Evolutionary conservation across 2,888 invertebrate species (phyloP).

Genomic region (Lottia gigantea): DNA sequence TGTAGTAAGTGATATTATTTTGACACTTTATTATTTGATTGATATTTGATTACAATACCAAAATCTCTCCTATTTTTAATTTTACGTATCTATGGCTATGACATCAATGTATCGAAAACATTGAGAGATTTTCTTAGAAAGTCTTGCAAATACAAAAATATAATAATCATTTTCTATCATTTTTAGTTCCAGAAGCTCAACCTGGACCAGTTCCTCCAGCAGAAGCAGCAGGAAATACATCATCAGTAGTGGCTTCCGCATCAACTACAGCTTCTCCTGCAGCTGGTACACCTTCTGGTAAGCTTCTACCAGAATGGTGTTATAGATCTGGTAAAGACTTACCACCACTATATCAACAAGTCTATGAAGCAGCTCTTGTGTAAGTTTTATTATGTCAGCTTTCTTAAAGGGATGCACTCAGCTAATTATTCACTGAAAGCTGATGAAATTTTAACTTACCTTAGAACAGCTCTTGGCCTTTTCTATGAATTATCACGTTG

Average conservation of each 20-base stretch:
- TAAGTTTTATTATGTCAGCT: slow-evolving; percentile 35
- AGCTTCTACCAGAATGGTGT: slow-evolving; percentile 51
- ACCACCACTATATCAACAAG: slow-evolving; percentile 62
- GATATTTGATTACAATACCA: too few relatives aligned
- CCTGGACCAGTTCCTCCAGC: slow-evolving; percentile 4
- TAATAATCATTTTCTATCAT: too few relatives aligned
- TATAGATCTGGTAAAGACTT: slow-evolving; percentile 42
- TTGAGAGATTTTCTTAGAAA: too few relatives aligned
- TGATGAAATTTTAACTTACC: neutral
- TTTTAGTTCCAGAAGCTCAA: neutral
- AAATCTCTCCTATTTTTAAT: too few relatives aligned
- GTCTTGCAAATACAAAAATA: too few relatives aligned
- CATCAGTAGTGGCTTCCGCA: neutral
- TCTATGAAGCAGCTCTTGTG: slow-evolving; percentile 56
- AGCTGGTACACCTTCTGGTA: slow-evolving; percentile 6
- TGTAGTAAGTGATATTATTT: too few relatives aligned
- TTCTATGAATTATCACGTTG: neutral
- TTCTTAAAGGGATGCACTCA: too few relatives aligned
- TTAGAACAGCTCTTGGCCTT: neutral
- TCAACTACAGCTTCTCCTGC: slow-evolving; percentile 1
- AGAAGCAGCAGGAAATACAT: neutral
- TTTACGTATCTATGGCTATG: too few relatives aligned
- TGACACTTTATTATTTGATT: too few relatives aligned
- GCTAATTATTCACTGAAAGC: too few relatives aligned
- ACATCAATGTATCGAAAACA: too few relatives aligned